These are phyloP conservation scores for Parnassius mnemosyne DNA, from an alignment of 2,888 invertebrate genomes.

Conservation along the genomic window DNA sequence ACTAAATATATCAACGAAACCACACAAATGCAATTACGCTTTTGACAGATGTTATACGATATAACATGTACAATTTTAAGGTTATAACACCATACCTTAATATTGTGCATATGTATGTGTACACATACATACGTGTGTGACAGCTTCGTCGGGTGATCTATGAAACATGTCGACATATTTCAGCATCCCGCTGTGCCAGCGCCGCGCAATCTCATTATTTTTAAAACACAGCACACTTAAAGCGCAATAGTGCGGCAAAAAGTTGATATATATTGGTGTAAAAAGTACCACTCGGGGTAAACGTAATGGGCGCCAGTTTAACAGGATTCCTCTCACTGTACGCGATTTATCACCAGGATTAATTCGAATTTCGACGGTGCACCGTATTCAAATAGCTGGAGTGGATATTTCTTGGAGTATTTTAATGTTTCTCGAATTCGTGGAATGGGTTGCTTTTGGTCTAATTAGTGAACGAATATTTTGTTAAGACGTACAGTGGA, in stretches of 20 bases:
- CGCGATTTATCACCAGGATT: conserved; percentile 33
- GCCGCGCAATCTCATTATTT: conserved; percentile 49
- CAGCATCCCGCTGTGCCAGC: conserved; percentile 44
- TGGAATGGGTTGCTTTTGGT: not conserved
- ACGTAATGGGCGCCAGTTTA: conserved; percentile 31
- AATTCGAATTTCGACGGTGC: conserved; percentile 28
- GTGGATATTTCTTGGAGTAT: conserved; percentile 2
- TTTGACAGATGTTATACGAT: too few relatives aligned
- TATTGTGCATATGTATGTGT: not conserved
- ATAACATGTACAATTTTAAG: too few relatives aligned
- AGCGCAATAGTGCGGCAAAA: conserved; percentile 56
- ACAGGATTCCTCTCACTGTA: conserved; percentile 30
- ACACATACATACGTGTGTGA: not conserved
- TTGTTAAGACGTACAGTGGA: not conserved
- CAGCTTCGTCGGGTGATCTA: conserved; percentile 37
- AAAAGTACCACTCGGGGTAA: conserved; percentile 32
- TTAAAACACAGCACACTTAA: conserved; percentile 58
- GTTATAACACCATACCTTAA: too few relatives aligned
- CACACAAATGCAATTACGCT: too few relatives aligned
- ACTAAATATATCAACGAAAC: too few relatives aligned
- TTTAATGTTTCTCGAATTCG: conserved; percentile 9
- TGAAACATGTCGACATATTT: conserved; percentile 39
- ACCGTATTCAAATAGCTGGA: conserved; percentile 1
- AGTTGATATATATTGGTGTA: conserved; percentile 38
- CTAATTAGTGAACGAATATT: conserved; percentile 16